Evolutionary conservation across 2,888 invertebrate genomes (phyloP), one percentile per base, ranked within the genome.

Genomic region (Siphlonurus alternatus): DNA sequence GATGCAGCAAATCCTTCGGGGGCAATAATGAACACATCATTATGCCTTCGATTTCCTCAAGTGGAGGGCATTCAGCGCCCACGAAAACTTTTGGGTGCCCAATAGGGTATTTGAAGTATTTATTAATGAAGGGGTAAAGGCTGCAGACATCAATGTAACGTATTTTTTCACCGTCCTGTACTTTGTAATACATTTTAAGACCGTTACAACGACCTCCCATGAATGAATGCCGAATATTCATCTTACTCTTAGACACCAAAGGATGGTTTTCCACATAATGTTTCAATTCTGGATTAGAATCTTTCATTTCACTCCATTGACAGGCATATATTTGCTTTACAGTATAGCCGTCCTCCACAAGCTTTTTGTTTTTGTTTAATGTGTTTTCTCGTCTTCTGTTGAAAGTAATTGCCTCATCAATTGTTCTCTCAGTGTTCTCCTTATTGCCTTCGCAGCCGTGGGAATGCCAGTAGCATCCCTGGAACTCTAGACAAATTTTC

Each of bases 101-200:
- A 1, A 63, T 25, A 1, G 63, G 63, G n/a, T 63, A 63, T 15
- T 25, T 23, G 23, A 23, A 23, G 19, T 59, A 19, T 59, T 63
- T 63, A 18, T 25, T 59, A 20, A 23, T 23, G n/a, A 15, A 63
- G 2, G 63, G 56, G 23, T 63, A 63, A 53, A 54, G 18, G 7
- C 69, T 69, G 66, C 71, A 70, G 1, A 71, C 67, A 64, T 71
- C 70, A 1, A 68, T 60, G 63, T 71, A 71, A 2, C 59, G 59
- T n/a, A 72, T 70, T 66, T 69, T 67, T 59, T 70, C 71, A 2
- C 66, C 66, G 0, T 53, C 22, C 24, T 62, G 66, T 22, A 63
- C 20, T 25, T 51, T 61, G 38, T 38, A 25, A 20, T 61, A 61
- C 2, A 61, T 10, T 2, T 22, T 15, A 3, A 19, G 15, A 19